These are phyloP conservation scores for Rhynchophorus ferrugineus DNA, from an alignment of 1,140 invertebrate genomes.

Conservation along the genomic window DNA sequence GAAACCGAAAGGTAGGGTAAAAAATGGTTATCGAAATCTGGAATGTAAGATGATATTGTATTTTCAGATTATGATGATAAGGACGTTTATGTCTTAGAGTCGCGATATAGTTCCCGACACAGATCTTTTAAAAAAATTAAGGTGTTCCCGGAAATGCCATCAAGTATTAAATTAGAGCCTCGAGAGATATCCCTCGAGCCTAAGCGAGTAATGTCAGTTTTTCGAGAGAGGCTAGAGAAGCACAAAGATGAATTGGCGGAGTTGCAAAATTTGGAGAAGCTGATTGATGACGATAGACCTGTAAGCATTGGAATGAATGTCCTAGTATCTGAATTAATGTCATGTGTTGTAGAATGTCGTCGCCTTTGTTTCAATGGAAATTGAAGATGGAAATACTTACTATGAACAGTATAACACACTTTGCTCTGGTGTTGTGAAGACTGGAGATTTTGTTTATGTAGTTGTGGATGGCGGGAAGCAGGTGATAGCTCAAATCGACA, in stretches of 20 bases:
- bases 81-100: slow-evolving; percentile 97
- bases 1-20: slow-evolving; percentile 67
- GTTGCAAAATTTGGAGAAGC: slow-evolving; percentile 69
- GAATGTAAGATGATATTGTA: too few species aligned
- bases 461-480: slow-evolving; percentile 78
- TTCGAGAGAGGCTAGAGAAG: slow-evolving; percentile 82
- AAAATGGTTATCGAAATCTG: too few species aligned
- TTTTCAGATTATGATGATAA: slow-evolving; percentile 69
- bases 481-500: slow-evolving; percentile 88
- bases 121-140: slow-evolving; percentile 89
- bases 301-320: slow-evolving; percentile 44
- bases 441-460: slow-evolving; percentile 91
- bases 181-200: slow-evolving; percentile 71
- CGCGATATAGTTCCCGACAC: slow-evolving; percentile 78
- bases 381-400: slow-evolving; percentile 71
- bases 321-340: background rate
- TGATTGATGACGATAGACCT: slow-evolving; percentile 45
- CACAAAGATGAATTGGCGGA: slow-evolving; percentile 85
- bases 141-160: slow-evolving; percentile 65
- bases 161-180: slow-evolving; percentile 56
- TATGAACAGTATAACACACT: slow-evolving; percentile 87
- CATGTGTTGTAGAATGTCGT: slow-evolving; percentile 57
- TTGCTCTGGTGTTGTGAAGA: slow-evolving; percentile 74
- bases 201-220: slow-evolving; percentile 86
- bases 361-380: slow-evolving; percentile 48